Evolutionary conservation across 2,113 vertebrate genomes (phyloP).

Genomic region (Jacana jacana): DNA sequence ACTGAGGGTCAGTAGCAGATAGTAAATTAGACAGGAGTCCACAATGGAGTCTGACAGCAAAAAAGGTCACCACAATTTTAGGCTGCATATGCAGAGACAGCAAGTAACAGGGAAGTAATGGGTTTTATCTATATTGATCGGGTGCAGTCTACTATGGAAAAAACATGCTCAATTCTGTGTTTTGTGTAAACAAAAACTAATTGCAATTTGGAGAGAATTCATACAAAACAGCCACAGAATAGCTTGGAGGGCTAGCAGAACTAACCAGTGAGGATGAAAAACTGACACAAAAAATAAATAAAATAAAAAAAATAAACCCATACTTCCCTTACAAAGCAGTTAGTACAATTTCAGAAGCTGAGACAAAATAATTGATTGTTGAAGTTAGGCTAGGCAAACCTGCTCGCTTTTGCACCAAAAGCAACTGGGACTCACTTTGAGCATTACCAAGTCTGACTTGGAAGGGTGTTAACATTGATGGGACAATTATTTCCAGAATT

Average conservation of each 20-base stretch:
- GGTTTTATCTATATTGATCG: slow-evolving; percentile 39
- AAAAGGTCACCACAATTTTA: slow-evolving; percentile 64
- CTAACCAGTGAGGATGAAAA: slow-evolving; percentile 40
- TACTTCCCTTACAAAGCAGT: neutral
- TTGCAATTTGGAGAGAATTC: slow-evolving; percentile 13
- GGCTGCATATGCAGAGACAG: slow-evolving; percentile 46
- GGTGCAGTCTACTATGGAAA: slow-evolving; percentile 19
- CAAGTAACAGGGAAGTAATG: slow-evolving; percentile 32
- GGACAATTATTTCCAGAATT: neutral
- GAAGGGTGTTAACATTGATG: neutral
- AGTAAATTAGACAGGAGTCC: slow-evolving; percentile 47
- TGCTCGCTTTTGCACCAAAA: neutral
- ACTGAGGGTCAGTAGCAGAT: slow-evolving; percentile 34
- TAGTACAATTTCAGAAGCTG: neutral
- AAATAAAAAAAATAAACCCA: neutral
- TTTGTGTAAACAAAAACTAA: slow-evolving; percentile 52
- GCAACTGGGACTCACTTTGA: neutral
- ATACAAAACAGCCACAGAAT: slow-evolving; percentile 22
- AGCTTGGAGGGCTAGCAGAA: slow-evolving; percentile 39
- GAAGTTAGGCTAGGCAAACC: neutral
- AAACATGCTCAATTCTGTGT: neutral
- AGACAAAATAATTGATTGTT: neutral
- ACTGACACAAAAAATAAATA: neutral
- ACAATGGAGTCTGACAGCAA: slow-evolving; percentile 65
- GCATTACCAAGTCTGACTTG: neutral